Evolutionary conservation across 1,140 invertebrate species (phyloP), one percentile per base, ranked within the genome.

Genomic region (Hypsibius dujardini): DNA sequence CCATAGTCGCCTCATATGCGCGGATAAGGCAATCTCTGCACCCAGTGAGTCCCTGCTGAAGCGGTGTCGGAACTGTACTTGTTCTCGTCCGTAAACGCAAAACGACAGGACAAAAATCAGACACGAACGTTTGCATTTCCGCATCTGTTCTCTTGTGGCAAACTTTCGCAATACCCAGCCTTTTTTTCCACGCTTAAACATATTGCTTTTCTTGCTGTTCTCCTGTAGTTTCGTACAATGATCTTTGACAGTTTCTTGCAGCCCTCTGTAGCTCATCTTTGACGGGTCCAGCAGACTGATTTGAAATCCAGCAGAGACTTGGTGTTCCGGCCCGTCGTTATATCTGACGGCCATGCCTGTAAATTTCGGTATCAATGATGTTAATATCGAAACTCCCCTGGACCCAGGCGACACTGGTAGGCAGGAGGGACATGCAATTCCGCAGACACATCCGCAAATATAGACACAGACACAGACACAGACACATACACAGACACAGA

Each of bases 141-240:
- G 3, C 42, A 67, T 12, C 42, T 67, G 62, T 12, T 12, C 62
- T 0, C 62, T 12, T 3, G 12, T 67, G 62, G 62, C 62, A 42
- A 67, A 67, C 42, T 67, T 67, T 3, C 62, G 62, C 62, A 67
- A 45, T 12, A 67, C 62, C 62, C 62, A 67, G 12, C 62, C 62
- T 42, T 67, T 67, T 67, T 67, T 67, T 12, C 62, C 62, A 7
- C 62, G 62, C 45, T 67, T 67, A 42, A 67, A 67, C 3, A 42
- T 3, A 67, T 67, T 67, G 42, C 62, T 67, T 15, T 45, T 12
- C 62, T 67, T 67, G 45, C 42, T 67, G 12, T 12, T 45, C 42
- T 67, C 62, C 42, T 67, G 62, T 7, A 67, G 62, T 42, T 67
- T 67, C 12, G 12, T 42, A 67, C 62, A 42, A 42, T 67, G 62